Evolutionary conservation across 2,113 vertebrate species (phyloP), one percentile per base, ranked within the genome.

Genomic region (Talpa occidentalis): DNA sequence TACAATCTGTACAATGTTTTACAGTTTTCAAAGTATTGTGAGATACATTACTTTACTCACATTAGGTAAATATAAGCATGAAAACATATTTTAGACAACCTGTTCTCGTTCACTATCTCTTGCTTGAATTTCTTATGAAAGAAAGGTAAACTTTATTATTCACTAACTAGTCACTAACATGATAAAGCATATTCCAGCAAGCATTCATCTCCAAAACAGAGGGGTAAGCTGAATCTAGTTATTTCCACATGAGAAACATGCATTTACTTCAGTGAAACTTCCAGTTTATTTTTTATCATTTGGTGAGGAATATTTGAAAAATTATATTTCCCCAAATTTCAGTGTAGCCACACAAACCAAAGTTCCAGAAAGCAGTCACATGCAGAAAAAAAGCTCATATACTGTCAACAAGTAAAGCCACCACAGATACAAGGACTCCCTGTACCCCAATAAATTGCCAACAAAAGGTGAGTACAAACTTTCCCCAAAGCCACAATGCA

Each of bases 231-330:
- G 87, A 85, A 78, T 79, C 44, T 83, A 74, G 21, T 93, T 72
- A 92, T 62, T 88, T 86, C 56, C 32, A 16, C 54, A 89, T 66
- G 47, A 80, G 73, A 91, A 80, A 91, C 42, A 81, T 37, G 44
- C n/a, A 93, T 32, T 91, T 86, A 93, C 52, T 62, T 95, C 60
- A 35, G 44, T 40, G 35, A 83, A 73, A 94, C 82, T 84, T 95
- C 83, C 82, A 91, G 54, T 92, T 93, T 85, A 96, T n/a, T n/a
- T 60, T 93, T 93, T 85, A 96, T 66, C 78, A 84, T 64, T 47
- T 90, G 26, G 26, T 42, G 37, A 94, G 32, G 62, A 95, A 95
- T 54, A 52, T 40, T 67, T 32, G 78, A 90, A 88, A 85, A 73
- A 88, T 22, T 90, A 64, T 47, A 76, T 62, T 78, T 47, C 76